phyloP scores from a whole-genome alignment of 2,113 vertebrate species.

The Peromyscus leucopus region DNA sequence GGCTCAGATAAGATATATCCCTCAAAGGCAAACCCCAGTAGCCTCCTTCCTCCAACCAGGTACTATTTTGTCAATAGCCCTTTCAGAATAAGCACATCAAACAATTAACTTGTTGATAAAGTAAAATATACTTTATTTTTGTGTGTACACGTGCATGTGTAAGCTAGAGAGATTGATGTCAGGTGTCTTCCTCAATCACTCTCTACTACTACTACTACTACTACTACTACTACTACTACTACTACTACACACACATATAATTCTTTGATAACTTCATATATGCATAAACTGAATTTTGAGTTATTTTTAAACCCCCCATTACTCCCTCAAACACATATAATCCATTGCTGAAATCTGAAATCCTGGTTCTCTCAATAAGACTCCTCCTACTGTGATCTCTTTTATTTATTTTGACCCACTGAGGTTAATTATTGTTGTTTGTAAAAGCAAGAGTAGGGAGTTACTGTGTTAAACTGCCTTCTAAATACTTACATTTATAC shows the following conservation, averaged over 20 bases:
- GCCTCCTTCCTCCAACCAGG: background rate
- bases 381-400: background rate
- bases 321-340: background rate
- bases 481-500: background rate
- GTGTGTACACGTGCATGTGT: background rate
- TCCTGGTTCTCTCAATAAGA: background rate
- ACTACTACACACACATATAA: background rate
- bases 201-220: background rate
- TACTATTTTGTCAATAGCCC: background rate
- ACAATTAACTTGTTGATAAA: background rate
- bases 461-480: background rate
- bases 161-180: background rate
- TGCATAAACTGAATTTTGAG: background rate
- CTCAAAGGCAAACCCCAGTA: background rate
- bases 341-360: background rate
- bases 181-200: background rate
- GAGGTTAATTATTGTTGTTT: background rate
- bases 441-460: background rate
- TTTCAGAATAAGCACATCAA: background rate
- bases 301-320: background rate
- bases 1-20: background rate
- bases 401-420: background rate
- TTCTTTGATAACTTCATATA: background rate
- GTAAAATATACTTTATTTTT: background rate
- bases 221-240: too few relatives aligned